phyloP scores from a whole-genome alignment of 2,797 vertebrate species.

The Zalophus californianus region DNA sequence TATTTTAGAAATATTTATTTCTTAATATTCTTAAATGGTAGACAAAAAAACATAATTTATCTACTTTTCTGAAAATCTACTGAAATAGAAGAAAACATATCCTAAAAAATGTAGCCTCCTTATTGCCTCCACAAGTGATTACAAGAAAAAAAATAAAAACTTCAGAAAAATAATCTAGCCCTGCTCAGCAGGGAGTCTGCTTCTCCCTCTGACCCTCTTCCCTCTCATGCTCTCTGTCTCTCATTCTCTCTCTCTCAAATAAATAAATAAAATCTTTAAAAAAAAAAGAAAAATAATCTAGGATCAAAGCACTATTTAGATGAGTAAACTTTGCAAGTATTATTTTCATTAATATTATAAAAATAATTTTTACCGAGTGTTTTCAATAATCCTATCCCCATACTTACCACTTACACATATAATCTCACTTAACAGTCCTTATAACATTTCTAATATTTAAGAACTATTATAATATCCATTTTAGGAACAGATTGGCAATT shows the following conservation, averaged over 20 bases:
- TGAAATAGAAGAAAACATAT: neutral
- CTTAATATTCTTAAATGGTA: neutral
- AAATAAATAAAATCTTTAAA: too few relatives aligned
- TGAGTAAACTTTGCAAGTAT: neutral
- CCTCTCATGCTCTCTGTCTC: too few relatives aligned
- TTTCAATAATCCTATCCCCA: neutral
- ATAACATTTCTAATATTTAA: neutral
- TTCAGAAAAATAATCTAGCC: neutral
- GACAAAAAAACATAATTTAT: neutral
- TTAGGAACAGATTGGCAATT: neutral
- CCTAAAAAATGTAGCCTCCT: neutral
- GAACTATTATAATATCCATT: neutral
- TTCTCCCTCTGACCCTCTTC: too few relatives aligned
- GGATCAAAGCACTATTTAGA: neutral
- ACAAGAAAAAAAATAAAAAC: neutral
- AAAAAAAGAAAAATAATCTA: neutral
- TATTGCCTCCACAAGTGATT: neutral
- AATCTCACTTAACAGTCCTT: neutral
- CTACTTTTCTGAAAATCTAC: slow-evolving; percentile 1
- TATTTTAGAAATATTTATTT: neutral
- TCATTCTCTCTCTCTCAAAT: too few relatives aligned
- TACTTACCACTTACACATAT: neutral
- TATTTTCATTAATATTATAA: neutral
- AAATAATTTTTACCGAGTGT: neutral
- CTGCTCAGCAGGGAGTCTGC: too few relatives aligned